Evolutionary conservation across 2,888 invertebrate genomes (phyloP), one percentile per base, ranked within the genome.

Genomic region (Diadegma fenestrale): DNA sequence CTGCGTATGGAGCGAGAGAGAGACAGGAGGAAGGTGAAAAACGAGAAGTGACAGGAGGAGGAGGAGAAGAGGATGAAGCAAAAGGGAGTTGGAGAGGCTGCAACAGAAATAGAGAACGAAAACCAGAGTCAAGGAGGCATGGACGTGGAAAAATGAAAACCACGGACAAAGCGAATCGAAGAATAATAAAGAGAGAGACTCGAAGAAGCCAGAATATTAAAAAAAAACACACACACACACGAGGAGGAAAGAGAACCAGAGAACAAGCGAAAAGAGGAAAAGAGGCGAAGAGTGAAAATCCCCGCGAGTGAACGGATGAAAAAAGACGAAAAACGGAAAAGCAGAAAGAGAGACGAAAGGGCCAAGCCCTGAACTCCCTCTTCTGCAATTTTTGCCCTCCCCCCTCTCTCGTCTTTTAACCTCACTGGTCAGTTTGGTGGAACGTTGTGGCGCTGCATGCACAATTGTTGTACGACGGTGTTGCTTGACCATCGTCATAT

Each of bases 391-490:
- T 64, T 30, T 64, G 10, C 7, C 41, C 14, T 19, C 10, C 41
- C 19, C 6, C 30, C 45, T 64, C 33, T 33, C 79, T n/a, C 61
- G 43, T 68, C 33, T 33, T 41, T 19, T 33, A 64, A 43, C 41
- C 63, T 63, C 48, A 45, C 43, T 72, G 71, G 84, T 80, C 80
- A 51, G 41, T 58, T 43, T 68, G 37, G 33, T 51, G 22, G 73
- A 54, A 22, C 37, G 14, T 68, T 41, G 45, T 73, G 26, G 54
- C 30, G 66, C 73, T 58, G 54, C 66, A 51, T 48, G 66, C 41
- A 68, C 71, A 66, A 80, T 80, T 33, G 80, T 69, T 61, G 61
- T 79, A 66, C 45, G 33, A 72, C 63, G 76, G 76, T 76, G 69
- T 76, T 17, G 48, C 51, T 51, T 37, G 72, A 22, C 37, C 72